Evolutionary conservation across 2,113 vertebrate species (phyloP).

Genomic region (Pica pica): DNA sequence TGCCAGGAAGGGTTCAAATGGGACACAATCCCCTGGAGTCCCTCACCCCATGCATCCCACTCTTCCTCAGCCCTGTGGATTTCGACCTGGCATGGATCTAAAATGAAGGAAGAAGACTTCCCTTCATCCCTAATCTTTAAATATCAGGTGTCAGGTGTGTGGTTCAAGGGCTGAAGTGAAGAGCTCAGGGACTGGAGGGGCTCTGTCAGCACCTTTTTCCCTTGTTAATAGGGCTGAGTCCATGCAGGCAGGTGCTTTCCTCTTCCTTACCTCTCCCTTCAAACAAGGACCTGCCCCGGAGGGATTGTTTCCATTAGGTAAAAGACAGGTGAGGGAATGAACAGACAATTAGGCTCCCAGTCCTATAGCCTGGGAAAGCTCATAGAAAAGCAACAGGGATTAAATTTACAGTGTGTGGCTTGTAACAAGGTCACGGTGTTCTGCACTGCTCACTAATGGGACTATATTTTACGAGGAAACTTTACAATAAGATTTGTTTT

Average conservation of each 20-base stretch:
- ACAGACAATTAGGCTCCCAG: neutral
- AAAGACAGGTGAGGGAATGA: neutral
- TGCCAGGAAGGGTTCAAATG: neutral
- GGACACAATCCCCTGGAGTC: neutral
- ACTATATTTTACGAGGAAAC: neutral
- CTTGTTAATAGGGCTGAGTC: neutral
- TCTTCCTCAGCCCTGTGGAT: neutral
- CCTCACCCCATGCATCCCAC: neutral
- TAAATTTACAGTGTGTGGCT: neutral
- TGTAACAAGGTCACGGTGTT: neutral
- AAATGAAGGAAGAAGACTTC: neutral
- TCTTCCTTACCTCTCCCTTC: neutral
- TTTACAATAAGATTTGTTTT: neutral
- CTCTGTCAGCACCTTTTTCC: neutral
- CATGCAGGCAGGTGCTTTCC: neutral
- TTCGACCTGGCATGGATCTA: neutral
- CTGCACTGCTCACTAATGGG: neutral
- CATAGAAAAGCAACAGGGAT: neutral
- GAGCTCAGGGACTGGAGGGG: neutral
- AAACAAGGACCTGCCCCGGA: neutral
- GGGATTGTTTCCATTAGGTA: neutral
- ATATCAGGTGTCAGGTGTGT: too few species aligned
- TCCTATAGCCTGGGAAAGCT: neutral
- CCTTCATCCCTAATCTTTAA: neutral
- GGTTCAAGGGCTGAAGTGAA: neutral